Evolutionary conservation across 2,888 invertebrate species (phyloP).

Genomic region (Xanthostigma xanthostigma): DNA sequence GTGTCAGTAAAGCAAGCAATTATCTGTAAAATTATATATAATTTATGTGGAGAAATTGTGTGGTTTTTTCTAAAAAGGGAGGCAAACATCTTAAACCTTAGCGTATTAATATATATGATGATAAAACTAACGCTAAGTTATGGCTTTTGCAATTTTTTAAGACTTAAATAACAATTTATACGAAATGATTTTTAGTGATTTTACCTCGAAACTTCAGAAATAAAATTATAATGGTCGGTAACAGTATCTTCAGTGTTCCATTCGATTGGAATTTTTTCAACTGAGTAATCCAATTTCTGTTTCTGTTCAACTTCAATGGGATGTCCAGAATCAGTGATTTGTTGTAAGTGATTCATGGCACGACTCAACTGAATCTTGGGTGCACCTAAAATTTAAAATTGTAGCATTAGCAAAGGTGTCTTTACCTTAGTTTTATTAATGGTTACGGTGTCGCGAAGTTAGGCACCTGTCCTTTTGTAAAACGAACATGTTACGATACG

Average conservation of each 20-base stretch:
- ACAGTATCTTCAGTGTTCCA: conserved; percentile 54
- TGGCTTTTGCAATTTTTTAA: too few relatives aligned
- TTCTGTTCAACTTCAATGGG: conserved; percentile 48
- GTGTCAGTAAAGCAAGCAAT: too few relatives aligned
- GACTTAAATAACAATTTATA: conserved; percentile 1
- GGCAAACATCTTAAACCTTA: too few relatives aligned
- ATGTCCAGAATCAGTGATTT: conserved; percentile 69
- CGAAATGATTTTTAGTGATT: too few relatives aligned
- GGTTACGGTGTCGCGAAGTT: too few relatives aligned
- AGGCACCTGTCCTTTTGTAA: neutral
- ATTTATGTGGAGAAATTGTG: too few relatives aligned
- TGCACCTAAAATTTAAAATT: conserved; percentile 27
- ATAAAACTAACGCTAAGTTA: too few relatives aligned
- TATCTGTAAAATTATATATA: too few relatives aligned
- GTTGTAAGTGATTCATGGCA: conserved; percentile 73
- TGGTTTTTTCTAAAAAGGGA: too few relatives aligned
- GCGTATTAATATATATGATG: too few relatives aligned
- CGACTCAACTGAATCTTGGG: conserved; percentile 64
- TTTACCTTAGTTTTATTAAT: too few relatives aligned
- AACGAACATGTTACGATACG: conserved; percentile 1
- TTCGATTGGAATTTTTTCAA: conserved; percentile 57
- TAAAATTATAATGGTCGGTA: conserved; percentile 66
- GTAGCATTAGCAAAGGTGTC: neutral
- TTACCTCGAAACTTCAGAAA: conserved; percentile 61
- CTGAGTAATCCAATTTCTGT: conserved; percentile 51